phyloP scores from a whole-genome alignment of 2,888 invertebrate genomes.

The Cantharis rustica region DNA sequence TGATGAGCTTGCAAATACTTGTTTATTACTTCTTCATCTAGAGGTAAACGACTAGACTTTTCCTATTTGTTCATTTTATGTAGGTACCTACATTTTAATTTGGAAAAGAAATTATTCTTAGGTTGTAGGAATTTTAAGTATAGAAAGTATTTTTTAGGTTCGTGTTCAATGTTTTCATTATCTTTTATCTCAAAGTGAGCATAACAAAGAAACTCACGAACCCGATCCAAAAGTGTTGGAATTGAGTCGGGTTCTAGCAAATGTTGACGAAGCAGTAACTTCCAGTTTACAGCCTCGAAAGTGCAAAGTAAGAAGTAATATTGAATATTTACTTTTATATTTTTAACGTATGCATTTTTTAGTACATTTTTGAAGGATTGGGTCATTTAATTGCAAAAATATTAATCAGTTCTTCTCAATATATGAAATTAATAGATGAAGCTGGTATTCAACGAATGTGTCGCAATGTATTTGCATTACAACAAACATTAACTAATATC shows the following conservation, averaged over 20 bases:
- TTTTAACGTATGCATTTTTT: conserved; percentile 43
- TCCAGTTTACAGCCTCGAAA: conserved; percentile 78
- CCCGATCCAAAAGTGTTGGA: conserved; percentile 77
- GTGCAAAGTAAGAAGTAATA: conserved; percentile 64
- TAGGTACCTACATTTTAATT: too few species aligned
- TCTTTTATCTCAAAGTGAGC: conserved; percentile 60
- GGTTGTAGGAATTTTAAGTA: conserved; percentile 13
- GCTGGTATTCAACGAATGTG: conserved; percentile 84
- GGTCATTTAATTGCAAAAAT: conserved; percentile 80
- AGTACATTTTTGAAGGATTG: conserved; percentile 91
- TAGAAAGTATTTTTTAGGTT: conserved; percentile 59
- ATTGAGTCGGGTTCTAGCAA: conserved; percentile 75
- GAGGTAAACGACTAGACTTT: conserved; percentile 65
- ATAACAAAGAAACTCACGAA: conserved; percentile 74
- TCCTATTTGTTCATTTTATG: too few species aligned
- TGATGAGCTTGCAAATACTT: conserved; percentile 88
- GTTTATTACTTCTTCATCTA: conserved; percentile 87
- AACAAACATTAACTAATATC: conserved; percentile 84
- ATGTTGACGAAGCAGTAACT: conserved; percentile 78
- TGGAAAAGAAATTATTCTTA: not conserved
- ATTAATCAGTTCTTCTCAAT: conserved; percentile 79
- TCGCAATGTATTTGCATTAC: conserved; percentile 81
- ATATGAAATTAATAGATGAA: conserved; percentile 79
- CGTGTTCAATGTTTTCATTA: conserved; percentile 96
- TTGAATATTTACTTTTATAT: not conserved